A percentile compares a stretch with the other conserved stretches of the same genome.
These are phyloP conservation scores for Spisula subtruncata DNA, from an alignment of 2,888 invertebrate species.

Conservation along the genomic window DNA sequence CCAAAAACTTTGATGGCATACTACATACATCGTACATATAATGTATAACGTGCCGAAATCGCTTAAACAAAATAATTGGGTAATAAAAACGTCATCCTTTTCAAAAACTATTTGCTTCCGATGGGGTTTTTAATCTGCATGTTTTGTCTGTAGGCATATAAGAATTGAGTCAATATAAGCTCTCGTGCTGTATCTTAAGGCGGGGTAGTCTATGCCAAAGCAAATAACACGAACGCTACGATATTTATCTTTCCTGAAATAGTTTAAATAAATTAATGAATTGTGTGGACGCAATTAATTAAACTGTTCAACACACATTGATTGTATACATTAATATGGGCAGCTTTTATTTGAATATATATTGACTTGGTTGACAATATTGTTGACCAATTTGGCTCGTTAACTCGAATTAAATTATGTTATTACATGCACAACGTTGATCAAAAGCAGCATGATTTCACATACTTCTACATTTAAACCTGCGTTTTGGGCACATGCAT, in stretches of 20 bases:
- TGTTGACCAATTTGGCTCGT: too few species aligned
- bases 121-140: background rate
- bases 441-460: background rate
- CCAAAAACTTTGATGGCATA: background rate
- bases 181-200: background rate
- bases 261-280: background rate
- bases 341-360: background rate
- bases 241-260: background rate
- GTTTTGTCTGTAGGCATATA: background rate
- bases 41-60: background rate
- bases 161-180: background rate
- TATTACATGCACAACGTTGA: background rate
- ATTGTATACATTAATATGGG: background rate
- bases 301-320: background rate
- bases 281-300: background rate
- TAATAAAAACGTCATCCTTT: background rate
- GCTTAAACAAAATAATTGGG: background rate
- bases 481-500: too few species aligned
- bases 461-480: too few species aligned
- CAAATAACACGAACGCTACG: background rate
- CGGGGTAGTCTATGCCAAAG: background rate
- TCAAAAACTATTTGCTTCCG: background rate
- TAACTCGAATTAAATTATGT: too few species aligned
- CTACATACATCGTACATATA: too few species aligned
- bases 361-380: too few species aligned